A percentile compares a stretch with the other conserved stretches of the same genome.
Evolutionary conservation across 2,797 vertebrate species (phyloP).

Genomic region (Miichthys miiuy): DNA sequence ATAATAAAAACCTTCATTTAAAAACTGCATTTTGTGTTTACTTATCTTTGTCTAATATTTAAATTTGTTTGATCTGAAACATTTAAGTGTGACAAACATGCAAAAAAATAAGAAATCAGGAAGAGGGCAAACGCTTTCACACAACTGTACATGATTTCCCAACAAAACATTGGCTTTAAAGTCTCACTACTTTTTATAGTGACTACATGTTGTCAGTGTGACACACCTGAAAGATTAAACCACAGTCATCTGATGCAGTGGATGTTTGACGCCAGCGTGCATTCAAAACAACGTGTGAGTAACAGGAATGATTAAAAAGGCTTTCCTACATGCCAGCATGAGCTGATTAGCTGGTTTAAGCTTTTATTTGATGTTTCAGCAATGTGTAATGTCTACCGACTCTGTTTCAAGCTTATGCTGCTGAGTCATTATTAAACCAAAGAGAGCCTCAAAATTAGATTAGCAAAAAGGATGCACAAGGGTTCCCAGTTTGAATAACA

Average conservation of each 20-base stretch:
- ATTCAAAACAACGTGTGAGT: slow-evolving; percentile 39
- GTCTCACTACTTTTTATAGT: not conserved
- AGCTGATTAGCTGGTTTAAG: slow-evolving; percentile 56
- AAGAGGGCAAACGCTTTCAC: too few species aligned
- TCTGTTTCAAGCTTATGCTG: slow-evolving; percentile 42
- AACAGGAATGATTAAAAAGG: slow-evolving; percentile 52
- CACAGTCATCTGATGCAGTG: slow-evolving; percentile 2
- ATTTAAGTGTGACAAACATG: too few species aligned
- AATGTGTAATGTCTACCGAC: slow-evolving; percentile 47
- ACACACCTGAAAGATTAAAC: slow-evolving; percentile 37
- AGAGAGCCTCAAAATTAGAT: slow-evolving; percentile 61
- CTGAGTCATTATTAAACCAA: slow-evolving; percentile 60
- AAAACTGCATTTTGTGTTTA: too few species aligned
- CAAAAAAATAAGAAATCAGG: too few species aligned
- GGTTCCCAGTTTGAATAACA: slow-evolving; percentile 30
- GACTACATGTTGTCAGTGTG: not conserved
- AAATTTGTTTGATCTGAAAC: too few species aligned
- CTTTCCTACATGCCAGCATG: slow-evolving; percentile 36
- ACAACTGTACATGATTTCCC: too few species aligned
- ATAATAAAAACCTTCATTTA: too few species aligned
- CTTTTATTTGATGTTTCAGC: slow-evolving; percentile 57
- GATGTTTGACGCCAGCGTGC: slow-evolving; percentile 14
- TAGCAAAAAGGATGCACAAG: slow-evolving; percentile 34
- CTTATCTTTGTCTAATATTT: too few species aligned
- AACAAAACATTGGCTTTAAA: too few species aligned